Evolutionary conservation across 2,888 invertebrate genomes (phyloP), one percentile per base, ranked within the genome.

Genomic region (Clanis bilineata): DNA sequence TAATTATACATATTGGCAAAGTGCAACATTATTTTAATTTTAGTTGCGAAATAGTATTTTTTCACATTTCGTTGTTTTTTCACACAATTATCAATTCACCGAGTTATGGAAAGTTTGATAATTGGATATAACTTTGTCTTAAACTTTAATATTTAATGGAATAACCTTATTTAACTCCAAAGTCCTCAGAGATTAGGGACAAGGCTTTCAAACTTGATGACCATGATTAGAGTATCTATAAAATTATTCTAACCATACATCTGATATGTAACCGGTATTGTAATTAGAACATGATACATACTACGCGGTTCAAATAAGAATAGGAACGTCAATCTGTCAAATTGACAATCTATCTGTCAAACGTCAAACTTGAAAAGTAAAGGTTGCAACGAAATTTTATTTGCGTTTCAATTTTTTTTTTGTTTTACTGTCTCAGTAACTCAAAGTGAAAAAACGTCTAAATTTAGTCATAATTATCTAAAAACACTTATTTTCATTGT

Each of bases 151-250:
- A 32, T 32, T 32, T 32, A n/a, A n/a, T n/a, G n/a, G 32, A 15
- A 47, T 28, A 25, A 47, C 28, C 47, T 47, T 25, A 47, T 28
- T 47, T 47, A 2, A 4, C 3, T 2, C 6, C 6, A 28, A 9
- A 10, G 28, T 18, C 51, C 51, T 51, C 51, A 10, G 28, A 3
- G 51, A 51, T 51, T 41, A 18, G 32, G 51, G 51, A 51, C 51
- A 51, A 32, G 51, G 51, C 51, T 32, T 10, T 4, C 1, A 18
- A 15, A 51, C 18, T 32, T 9, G 32, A 5, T 32, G 51, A 18
- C 51, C 18, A 10, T 51, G 28, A 51, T 51, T 15, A 18, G 32
- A 9, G n/a, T 32, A 18, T 15, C 15, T 1, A 28, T 25, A 51
- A 51, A 32, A 22, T 25, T 23, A 45, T 45, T 23, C 28, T 18